Evolutionary conservation across 2,888 invertebrate species (phyloP).

Genomic region (Aromia moschata): DNA sequence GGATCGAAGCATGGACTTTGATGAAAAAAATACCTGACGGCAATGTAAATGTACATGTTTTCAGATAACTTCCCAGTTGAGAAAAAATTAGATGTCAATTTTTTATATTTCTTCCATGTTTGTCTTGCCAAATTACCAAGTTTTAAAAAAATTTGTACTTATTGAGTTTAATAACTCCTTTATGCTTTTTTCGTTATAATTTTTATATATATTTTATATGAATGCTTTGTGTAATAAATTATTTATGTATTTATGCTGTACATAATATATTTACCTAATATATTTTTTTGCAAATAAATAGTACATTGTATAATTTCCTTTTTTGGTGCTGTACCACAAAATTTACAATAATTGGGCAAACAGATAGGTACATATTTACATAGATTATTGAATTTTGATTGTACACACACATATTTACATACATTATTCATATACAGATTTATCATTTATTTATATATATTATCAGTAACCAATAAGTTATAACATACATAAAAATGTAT

Average conservation of each 20-base stretch:
- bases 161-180: constrained; percentile 38
- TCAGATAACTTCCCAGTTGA: constrained; percentile 39
- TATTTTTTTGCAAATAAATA: constrained; percentile 29
- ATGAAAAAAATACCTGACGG: constrained; percentile 91
- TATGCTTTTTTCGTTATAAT: constrained; percentile 45
- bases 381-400: too few species aligned
- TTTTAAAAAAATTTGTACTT: constrained; percentile 32
- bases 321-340: too few species aligned
- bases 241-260: constrained; percentile 47
- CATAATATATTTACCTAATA: constrained; percentile 33
- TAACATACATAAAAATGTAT: too few species aligned
- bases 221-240: constrained; percentile 49
- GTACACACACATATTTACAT: too few species aligned
- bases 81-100: constrained; percentile 4
- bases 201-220: constrained; percentile 50
- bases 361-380: too few species aligned
- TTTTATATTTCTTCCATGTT: constrained; percentile 11
- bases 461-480: too few species aligned
- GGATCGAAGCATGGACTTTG: constrained; percentile 93
- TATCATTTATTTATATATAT: too few species aligned
- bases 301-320: too few species aligned
- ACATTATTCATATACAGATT: too few species aligned
- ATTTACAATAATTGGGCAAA: too few species aligned
- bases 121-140: constrained; percentile 44
- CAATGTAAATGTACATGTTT: constrained; percentile 59